Percentiles rank a stretch among this genome's conserved stretches.
Evolutionary conservation across 2,888 invertebrate genomes (phyloP).

Genomic region (Gortyna flavago): DNA sequence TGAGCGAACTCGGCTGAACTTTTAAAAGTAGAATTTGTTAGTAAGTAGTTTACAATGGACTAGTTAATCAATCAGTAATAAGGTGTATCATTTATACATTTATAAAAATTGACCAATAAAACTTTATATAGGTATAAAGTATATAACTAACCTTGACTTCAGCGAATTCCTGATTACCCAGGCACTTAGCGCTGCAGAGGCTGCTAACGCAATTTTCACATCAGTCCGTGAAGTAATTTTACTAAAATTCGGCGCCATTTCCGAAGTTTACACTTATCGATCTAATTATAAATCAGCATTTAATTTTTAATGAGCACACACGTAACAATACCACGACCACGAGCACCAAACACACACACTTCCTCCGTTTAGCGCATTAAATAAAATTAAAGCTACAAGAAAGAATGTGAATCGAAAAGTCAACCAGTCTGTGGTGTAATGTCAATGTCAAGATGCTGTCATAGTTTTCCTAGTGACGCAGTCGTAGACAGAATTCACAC

Average conservation of each 20-base stretch:
- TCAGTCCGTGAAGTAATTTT: slow-evolving; percentile 93
- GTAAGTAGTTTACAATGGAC: not conserved
- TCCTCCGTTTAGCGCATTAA: slow-evolving; percentile 27
- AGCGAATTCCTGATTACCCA: slow-evolving; percentile 90
- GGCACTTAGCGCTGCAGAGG: slow-evolving; percentile 91
- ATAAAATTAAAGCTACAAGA: slow-evolving; percentile 42
- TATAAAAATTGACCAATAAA: not conserved
- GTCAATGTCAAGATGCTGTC: slow-evolving; percentile 24
- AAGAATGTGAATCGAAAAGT: slow-evolving; percentile 5
- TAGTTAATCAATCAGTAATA: not conserved
- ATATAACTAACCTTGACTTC: slow-evolving; percentile 84
- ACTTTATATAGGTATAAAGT: not conserved
- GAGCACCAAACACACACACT: slow-evolving; percentile 58
- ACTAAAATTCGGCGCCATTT: slow-evolving; percentile 94
- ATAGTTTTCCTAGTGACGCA: not conserved
- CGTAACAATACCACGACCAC: slow-evolving; percentile 53
- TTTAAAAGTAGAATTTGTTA: not conserved
- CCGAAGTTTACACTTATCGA: slow-evolving; percentile 42
- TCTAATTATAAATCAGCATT: slow-evolving; percentile 60
- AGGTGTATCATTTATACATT: not conserved
- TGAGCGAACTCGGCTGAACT: not conserved
- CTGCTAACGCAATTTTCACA: slow-evolving; percentile 91
- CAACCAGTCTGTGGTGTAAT: not conserved
- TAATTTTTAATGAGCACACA: slow-evolving; percentile 50
- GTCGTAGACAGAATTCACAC: too few species aligned